phyloP scores from a whole-genome alignment of 2,113 vertebrate genomes.

The Rutilus rutilus region DNA sequence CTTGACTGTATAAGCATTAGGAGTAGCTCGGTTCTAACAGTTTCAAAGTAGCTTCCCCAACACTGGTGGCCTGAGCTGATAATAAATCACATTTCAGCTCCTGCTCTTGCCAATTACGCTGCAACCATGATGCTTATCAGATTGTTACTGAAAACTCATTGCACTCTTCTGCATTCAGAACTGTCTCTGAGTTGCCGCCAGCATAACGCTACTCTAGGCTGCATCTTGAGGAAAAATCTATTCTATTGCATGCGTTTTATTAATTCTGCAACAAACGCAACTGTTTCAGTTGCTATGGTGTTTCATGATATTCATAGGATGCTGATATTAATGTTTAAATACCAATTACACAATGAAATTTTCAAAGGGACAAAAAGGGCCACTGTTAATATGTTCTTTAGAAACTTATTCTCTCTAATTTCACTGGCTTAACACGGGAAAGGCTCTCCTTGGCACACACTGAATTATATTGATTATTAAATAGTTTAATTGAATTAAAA shows the following conservation, averaged over 20 bases:
- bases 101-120: neutral
- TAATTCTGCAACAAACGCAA: neutral
- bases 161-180: neutral
- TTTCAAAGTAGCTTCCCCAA: slow-evolving; percentile 25
- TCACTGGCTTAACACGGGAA: slow-evolving; percentile 7
- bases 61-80: slow-evolving; percentile 18
- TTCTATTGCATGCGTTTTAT: neutral
- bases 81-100: neutral
- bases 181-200: slow-evolving; percentile 8
- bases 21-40: neutral
- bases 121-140: neutral
- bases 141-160: neutral
- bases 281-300: neutral
- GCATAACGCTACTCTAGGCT: slow-evolving; percentile 2
- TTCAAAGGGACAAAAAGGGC: slow-evolving; percentile 41
- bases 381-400: slow-evolving; percentile 1
- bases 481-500: neutral
- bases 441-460: neutral
- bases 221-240: slow-evolving; percentile 2
- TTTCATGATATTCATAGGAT: neutral
- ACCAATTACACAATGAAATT: neutral
- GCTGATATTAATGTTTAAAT: neutral
- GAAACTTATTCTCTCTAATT: neutral
- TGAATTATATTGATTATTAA: neutral
- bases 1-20: neutral